Evolutionary conservation across 2,888 invertebrate species (phyloP), one percentile per base, ranked within the genome.

Genomic region (Drosophila differens): DNA sequence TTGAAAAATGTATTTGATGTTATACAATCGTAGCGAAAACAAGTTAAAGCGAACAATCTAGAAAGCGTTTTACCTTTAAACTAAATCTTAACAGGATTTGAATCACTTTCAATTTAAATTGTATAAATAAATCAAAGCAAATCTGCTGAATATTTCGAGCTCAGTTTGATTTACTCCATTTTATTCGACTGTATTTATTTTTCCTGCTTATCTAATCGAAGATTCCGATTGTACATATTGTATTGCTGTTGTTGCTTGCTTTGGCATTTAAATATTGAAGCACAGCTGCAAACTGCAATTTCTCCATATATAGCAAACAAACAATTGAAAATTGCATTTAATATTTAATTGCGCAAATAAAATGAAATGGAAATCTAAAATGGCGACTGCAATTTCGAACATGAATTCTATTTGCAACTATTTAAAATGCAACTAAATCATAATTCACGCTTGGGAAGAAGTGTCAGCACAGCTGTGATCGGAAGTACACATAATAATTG

Each of bases 321-420:
- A 57, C 47, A 51, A 58, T 33, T 14, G 30, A 54, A 72, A 76
- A 74, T 90, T 90, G 89, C 76, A 81, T 85, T 90, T 79, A 90
- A 85, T 85, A 90, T 88, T 88, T 90, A 75, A 85, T 85, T 90
- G 65, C 53, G 53, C 61, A 69, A 85, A 80, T 85, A 82, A 39
- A 57, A 57, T 78, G 63, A 68, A 76, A 76, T 79, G 74, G 75
- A 85, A 90, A 85, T 79, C 71, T 73, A 77, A 76, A 82, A 58
- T 60, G 58, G 35, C 61, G 37, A 55, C 37, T 28, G 44, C 16
- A 77, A 64, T 65, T 74, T 68, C 32, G 60, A 30, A 72, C 70
- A 68, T 37, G 60, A 74, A 86, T 75, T 81, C 82, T 75, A 83
- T 83, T 86, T 84, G 52, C 51, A 44, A 61, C 16, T 49, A 53